Percentiles rank a stretch among this genome's conserved stretches.
Evolutionary conservation across 1,140 invertebrate species (phyloP).

Genomic region (Stenopsyche tienmushanensis): DNA sequence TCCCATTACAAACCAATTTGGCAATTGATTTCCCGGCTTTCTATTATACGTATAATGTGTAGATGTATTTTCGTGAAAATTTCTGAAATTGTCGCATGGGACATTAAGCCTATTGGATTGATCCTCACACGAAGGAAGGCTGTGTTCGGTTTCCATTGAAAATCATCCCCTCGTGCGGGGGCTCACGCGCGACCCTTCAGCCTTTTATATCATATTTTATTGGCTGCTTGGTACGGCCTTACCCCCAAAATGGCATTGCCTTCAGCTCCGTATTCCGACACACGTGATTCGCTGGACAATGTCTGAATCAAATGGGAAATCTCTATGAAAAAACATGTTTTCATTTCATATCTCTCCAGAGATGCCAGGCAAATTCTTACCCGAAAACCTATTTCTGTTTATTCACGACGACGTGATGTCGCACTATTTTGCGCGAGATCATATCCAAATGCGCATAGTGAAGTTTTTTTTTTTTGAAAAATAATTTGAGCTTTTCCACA

Average conservation of each 20-base stretch:
- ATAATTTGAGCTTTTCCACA: no score
- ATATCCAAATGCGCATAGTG: not conserved
- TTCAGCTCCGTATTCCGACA: constrained; percentile 7
- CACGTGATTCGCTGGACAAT: constrained; percentile 33
- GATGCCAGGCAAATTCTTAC: constrained; percentile 19
- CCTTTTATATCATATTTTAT: constrained; percentile 32
- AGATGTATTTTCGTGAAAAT: not conserved
- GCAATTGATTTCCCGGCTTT: constrained; percentile 9
- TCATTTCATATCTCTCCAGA: constrained; percentile 9
- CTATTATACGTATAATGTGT: not conserved
- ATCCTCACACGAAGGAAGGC: not conserved
- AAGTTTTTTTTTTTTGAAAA: no score
- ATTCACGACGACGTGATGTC: no score
- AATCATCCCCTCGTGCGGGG: constrained; percentile 13
- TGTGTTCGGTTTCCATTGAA: constrained; percentile 7
- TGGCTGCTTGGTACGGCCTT: constrained; percentile 22
- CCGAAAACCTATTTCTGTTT: no score
- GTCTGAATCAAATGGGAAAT: constrained; percentile 34
- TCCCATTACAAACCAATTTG: constrained; percentile 17
- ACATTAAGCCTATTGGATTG: constrained; percentile 28
- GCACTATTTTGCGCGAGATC: no score
- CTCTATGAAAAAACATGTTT: constrained; percentile 33
- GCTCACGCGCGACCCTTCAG: constrained; percentile 28
- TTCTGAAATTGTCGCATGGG: constrained; percentile 20
- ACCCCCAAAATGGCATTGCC: constrained; percentile 24